These are phyloP conservation scores for Hypolimnas misippus DNA, from an alignment of 2,888 invertebrate species.

Conservation along the genomic window DNA sequence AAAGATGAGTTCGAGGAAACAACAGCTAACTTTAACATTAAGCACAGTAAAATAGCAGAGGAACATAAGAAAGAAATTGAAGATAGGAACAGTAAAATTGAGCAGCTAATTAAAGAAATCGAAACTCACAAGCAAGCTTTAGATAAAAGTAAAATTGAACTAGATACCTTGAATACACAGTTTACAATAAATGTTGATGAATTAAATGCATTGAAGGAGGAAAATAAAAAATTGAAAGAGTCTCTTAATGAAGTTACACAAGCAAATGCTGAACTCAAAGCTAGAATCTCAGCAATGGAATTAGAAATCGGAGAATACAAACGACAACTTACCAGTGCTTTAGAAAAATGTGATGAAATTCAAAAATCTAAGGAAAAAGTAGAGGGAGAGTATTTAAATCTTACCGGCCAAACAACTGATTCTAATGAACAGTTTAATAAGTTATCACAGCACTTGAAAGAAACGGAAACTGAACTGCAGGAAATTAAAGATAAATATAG, in stretches of 20 bases:
- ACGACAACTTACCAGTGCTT: constrained; percentile 80
- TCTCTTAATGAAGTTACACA: constrained; percentile 72
- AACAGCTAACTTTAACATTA: constrained; percentile 77
- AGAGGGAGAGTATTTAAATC: constrained; percentile 84
- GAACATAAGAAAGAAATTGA: constrained; percentile 81
- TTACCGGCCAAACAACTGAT: constrained; percentile 84
- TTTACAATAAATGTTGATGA: constrained; percentile 73
- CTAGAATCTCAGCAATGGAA: constrained; percentile 76
- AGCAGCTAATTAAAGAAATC: constrained; percentile 76
- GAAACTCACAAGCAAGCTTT: constrained; percentile 73
- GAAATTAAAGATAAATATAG: constrained; percentile 76
- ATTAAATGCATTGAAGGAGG: constrained; percentile 70
- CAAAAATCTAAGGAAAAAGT: constrained; percentile 83
- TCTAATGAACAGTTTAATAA: constrained; percentile 84
- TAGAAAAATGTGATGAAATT: constrained; percentile 83
- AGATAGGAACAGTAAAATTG: constrained; percentile 78
- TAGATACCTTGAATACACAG: constrained; percentile 75
- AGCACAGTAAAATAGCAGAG: constrained; percentile 78
- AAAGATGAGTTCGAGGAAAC: constrained; percentile 77
- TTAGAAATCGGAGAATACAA: constrained; percentile 83
- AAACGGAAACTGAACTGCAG: constrained; percentile 84
- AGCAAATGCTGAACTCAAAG: constrained; percentile 64
- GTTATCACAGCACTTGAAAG: constrained; percentile 81
- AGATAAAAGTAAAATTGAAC: constrained; percentile 76
- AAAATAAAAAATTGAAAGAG: constrained; percentile 71